Percentiles rank a stretch among this genome's conserved stretches.
These are phyloP conservation scores for Chondrosia reniformis DNA, from an alignment of 37 sponge, comb jelly and placozoan species.

Conservation along the genomic window DNA sequence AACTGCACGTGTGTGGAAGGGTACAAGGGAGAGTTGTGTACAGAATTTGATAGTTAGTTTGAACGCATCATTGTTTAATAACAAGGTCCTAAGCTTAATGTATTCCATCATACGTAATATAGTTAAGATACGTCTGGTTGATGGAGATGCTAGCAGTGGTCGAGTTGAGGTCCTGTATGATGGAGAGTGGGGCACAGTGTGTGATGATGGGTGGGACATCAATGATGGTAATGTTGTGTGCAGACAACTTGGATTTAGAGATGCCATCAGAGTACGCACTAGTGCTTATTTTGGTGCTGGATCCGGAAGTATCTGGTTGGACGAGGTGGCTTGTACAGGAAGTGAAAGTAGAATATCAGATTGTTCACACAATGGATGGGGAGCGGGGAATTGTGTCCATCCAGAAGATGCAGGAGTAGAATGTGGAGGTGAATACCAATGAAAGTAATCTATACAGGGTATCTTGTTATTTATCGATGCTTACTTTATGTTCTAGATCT, in stretches of 20 bases:
- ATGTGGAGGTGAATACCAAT: neutral
- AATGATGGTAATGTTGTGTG: neutral
- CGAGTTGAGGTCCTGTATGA: neutral
- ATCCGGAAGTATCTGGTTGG: neutral
- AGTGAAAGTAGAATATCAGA: neutral
- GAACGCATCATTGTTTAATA: no score
- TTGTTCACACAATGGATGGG: neutral
- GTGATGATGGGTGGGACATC: neutral
- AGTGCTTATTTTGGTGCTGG: neutral
- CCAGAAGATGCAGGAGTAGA: neutral
- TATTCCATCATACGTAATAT: no score
- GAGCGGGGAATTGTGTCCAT: neutral
- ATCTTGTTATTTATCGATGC: no score
- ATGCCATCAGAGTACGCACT: neutral
- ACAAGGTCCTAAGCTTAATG: no score
- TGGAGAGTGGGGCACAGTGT: neutral
- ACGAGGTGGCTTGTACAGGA: neutral
- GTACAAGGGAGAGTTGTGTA: no score
- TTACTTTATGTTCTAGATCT: no score
- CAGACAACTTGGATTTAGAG: neutral
- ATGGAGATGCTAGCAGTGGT: neutral
- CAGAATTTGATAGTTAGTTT: no score
- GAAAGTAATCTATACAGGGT: no score
- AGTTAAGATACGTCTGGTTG: neutral
- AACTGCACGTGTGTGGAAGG: no score